Base-by-base conservation (phyloP, 2,113 vertebrate species). In the Phylloscopus trochiloides region DNA sequence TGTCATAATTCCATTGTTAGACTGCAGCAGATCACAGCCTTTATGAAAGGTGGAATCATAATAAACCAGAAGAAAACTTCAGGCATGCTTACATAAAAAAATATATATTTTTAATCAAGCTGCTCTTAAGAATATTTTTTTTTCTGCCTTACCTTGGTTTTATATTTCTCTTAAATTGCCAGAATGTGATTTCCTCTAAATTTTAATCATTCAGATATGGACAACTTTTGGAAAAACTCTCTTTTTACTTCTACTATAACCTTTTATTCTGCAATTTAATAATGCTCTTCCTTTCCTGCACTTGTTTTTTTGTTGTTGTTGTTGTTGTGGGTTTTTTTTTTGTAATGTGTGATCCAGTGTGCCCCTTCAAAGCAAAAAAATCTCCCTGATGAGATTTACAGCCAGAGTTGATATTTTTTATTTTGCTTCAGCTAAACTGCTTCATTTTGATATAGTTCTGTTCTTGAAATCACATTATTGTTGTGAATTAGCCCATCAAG, bases 391-490 rank as follows among this genome's bases (percentile, higher is more conserved):
- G 61, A 66, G 29, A 73, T 76, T 94, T 93, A 80, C 32, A 92
- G 40, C 29, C 32, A 75, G 42, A 76, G 6, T 5, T 73, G 36
- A 51, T 70, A 54, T 50, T 73, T 88, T 93, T 77, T 58, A 72
- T 86, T 92, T 86, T 58, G 31, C 54, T 86, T 88, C 45, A 87
- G 45, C 45, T 79, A 83, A 88, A 58, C 29, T 80, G 50, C 24
- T 74, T 79, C 38, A 86, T 95, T 93, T 95, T 92, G 45, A 76
- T 58, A 25, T 43, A 70, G 59, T 66, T 88, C 47, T 48, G 47
- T 83, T 90, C 78, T 85, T 93, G 50, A 88, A 93, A 77, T 88
- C 63, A n/a, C 50, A 88, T 93, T 92, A 68, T 42, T 66, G 50
- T 47, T 83, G 74, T 86, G 86, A 83, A 78, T 73, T 94, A 76